phyloP scores from a whole-genome alignment of 2,888 invertebrate genomes.

The Thelaira solivaga region DNA sequence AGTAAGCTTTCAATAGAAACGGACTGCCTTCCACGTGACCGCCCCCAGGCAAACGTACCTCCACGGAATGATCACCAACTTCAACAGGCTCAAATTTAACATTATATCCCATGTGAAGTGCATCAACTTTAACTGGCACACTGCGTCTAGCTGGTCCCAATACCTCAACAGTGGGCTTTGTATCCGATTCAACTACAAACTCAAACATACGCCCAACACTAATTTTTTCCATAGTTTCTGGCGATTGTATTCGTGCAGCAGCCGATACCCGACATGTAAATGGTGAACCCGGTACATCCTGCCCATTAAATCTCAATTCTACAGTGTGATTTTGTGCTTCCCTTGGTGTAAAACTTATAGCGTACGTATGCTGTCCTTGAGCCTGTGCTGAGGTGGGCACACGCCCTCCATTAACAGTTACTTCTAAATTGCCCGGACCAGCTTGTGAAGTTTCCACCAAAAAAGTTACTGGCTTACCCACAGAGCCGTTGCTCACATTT shows the following conservation, averaged over 20 bases:
- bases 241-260: constrained; percentile 89
- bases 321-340: constrained; percentile 94
- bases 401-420: constrained; percentile 97
- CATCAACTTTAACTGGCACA: constrained; percentile 81
- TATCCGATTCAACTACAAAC: constrained; percentile 92
- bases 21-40: constrained; percentile 96
- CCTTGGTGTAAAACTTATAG: constrained; percentile 97
- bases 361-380: constrained; percentile 96
- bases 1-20: constrained; percentile 96
- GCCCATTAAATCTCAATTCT: constrained; percentile 96
- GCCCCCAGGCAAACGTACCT: constrained; percentile 81
- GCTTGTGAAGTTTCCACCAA: constrained; percentile 98
- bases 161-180: constrained; percentile 88
- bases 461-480: constrained; percentile 94
- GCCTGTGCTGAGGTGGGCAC: constrained; percentile 98
- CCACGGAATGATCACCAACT: constrained; percentile 95
- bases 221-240: constrained; percentile 92
- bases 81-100: constrained; percentile 89
- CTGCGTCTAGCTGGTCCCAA: constrained; percentile 85
- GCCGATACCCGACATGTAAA: constrained; percentile 82
- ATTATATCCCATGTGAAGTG: constrained; percentile 77
- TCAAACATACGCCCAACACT: constrained; percentile 90
- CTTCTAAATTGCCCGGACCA: constrained; percentile 98
- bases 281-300: constrained; percentile 90
- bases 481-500: constrained; percentile 90